Percentiles rank a stretch among this genome's conserved stretches.
Evolutionary conservation across 1,140 invertebrate genomes (phyloP).

Genomic region (Spodoptera litura): DNA sequence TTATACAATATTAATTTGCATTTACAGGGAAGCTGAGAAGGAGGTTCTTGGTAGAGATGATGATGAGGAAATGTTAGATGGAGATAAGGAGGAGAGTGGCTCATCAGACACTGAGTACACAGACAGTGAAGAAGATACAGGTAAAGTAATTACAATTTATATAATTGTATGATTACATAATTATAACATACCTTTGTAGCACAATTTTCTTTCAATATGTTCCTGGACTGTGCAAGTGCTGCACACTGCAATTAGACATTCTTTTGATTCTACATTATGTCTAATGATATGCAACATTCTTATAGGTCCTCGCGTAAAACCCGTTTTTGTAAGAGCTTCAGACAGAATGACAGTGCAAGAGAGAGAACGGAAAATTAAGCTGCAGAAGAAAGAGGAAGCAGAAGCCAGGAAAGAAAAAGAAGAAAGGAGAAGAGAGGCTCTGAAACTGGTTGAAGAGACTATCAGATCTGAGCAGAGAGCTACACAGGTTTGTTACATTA

Average conservation of each 20-base stretch:
- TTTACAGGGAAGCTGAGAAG: conserved; percentile 90
- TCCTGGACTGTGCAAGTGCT: no score
- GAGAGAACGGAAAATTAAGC: conserved; percentile 94
- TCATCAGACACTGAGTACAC: conserved; percentile 93
- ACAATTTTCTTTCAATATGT: no score
- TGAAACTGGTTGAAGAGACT: conserved; percentile 96
- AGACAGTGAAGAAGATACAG: conserved; percentile 95
- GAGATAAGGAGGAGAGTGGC: conserved; percentile 88
- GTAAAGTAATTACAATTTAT: conserved; percentile 51
- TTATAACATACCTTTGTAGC: no score
- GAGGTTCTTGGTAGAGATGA: conserved; percentile 93
- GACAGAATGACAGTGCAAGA: conserved; percentile 98
- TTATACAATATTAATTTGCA: background rate
- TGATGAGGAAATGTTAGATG: conserved; percentile 89
- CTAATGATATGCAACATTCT: conserved; percentile 18
- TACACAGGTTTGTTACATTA: conserved; percentile 64
- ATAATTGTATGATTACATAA: no score
- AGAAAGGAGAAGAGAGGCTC: conserved; percentile 93
- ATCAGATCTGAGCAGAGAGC: conserved; percentile 91
- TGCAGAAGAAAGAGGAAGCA: conserved; percentile 93
- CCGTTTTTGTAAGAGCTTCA: conserved; percentile 97
- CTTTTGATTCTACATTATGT: background rate
- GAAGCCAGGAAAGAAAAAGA: conserved; percentile 93
- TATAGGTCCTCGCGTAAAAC: conserved; percentile 94
- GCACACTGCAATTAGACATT: no score